phyloP scores from a whole-genome alignment of 2,797 vertebrate genomes.

The Falco concolor region DNA sequence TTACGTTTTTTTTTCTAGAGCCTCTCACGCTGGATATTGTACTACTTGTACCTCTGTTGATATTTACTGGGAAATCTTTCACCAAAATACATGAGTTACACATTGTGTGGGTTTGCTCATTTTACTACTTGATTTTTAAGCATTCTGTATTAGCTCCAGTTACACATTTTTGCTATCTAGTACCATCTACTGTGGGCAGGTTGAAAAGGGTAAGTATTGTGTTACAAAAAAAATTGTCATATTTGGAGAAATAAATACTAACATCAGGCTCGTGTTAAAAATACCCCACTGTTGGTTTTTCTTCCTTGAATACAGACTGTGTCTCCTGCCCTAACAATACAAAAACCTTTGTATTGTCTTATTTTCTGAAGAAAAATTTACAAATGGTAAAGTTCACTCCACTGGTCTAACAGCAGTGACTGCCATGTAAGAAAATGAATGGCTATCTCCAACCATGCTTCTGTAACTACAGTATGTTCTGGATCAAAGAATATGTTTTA shows the following conservation, averaged over 20 bases:
- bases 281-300: background rate
- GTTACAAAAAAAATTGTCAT: background rate
- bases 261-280: background rate
- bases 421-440: background rate
- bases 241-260: background rate
- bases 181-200: fast-evolving
- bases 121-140: background rate
- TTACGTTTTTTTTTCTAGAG: background rate
- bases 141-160: background rate
- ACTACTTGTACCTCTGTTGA: background rate
- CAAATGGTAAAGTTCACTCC: background rate
- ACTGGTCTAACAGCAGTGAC: background rate
- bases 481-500: background rate
- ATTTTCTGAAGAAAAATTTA: background rate
- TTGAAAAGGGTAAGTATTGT: background rate
- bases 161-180: background rate
- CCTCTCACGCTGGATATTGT: background rate
- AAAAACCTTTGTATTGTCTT: background rate
- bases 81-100: background rate
- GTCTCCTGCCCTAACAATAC: background rate
- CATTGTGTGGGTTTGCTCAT: background rate
- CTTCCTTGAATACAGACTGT: background rate
- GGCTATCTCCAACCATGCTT: background rate
- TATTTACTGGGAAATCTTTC: background rate
- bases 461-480: background rate